These are phyloP conservation scores for Trachurus trachurus DNA, from an alignment of 2,797 vertebrate species.

Conservation along the genomic window DNA sequence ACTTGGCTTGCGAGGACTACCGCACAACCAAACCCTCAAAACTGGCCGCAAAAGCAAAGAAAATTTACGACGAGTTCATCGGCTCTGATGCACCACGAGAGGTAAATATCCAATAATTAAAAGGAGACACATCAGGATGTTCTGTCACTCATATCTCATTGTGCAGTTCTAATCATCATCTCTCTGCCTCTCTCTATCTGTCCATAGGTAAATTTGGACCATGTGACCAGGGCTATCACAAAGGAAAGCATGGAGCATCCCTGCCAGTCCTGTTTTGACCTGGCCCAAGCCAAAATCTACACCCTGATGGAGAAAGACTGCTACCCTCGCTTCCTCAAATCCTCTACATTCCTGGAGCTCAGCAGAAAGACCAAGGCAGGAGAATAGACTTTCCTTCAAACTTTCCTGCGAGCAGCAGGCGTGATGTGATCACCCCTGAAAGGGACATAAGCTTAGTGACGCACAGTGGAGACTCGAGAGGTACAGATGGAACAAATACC, in stretches of 20 bases:
- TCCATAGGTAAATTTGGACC: conserved; percentile 94
- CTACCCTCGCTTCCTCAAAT: conserved; percentile 94
- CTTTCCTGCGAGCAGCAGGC: conserved; percentile 1
- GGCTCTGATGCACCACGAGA: conserved; percentile 93
- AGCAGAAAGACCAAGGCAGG: conserved; percentile 67
- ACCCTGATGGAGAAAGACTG: conserved; percentile 97
- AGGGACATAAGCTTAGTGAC: conserved; percentile 31
- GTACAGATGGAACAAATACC: conserved; percentile 35
- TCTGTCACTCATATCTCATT: not conserved
- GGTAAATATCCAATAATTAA: conserved; percentile 78
- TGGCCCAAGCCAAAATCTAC: conserved; percentile 91
- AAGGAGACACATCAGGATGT: not conserved
- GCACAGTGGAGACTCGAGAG: conserved; percentile 17
- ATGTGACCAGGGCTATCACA: conserved; percentile 89
- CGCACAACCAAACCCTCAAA: conserved; percentile 91
- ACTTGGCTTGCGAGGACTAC: conserved; percentile 96
- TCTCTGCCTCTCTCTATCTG: not conserved
- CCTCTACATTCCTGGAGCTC: conserved; percentile 81
- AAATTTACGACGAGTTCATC: conserved; percentile 95
- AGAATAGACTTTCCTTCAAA: conserved; percentile 29
- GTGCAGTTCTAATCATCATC: conserved; percentile 5
- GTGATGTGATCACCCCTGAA: not conserved
- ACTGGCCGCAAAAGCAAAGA: conserved; percentile 90
- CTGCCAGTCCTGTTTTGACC: conserved; percentile 84
- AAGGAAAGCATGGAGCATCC: conserved; percentile 83